A percentile compares a stretch with the other conserved stretches of the same genome.
Evolutionary conservation across 2,797 vertebrate genomes (phyloP).

Genomic region (Eutrigla gurnardus): DNA sequence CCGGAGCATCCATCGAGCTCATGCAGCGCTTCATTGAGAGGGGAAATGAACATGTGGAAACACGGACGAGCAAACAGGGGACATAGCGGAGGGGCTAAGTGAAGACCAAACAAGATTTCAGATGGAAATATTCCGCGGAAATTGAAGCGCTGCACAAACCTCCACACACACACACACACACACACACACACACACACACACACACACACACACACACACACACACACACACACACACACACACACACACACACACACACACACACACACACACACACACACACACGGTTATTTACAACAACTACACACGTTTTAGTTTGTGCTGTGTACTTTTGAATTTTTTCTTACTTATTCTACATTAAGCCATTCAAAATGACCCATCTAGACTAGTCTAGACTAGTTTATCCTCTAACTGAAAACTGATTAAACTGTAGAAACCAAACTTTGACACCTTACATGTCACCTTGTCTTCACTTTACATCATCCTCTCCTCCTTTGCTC

Average conservation of each 20-base stretch:
- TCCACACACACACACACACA: constrained; percentile 2
- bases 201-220: constrained; percentile 12
- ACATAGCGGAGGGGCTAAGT: constrained; percentile 15
- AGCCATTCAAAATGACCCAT: neutral
- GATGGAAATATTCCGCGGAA: constrained; percentile 40
- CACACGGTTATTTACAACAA: neutral
- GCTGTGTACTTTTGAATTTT: neutral
- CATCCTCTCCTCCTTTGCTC: neutral
- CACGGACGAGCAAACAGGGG: constrained; percentile 27
- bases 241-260: constrained; percentile 10
- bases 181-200: constrained; percentile 13
- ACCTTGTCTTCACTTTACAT: neutral
- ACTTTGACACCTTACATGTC: neutral
- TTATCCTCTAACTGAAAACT: neutral
- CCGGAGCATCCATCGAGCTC: constrained; percentile 41
- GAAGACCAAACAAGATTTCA: constrained; percentile 42
- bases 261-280: constrained; percentile 8
- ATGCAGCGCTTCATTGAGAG: constrained; percentile 49
- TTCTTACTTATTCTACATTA: neutral
- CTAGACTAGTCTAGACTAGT: too few relatives aligned
- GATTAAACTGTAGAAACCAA: neutral
- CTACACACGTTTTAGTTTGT: neutral
- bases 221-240: constrained; percentile 12
- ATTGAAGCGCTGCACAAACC: constrained; percentile 36
- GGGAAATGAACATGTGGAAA: constrained; percentile 52